Conservation (phyloP, 2,797 vertebrate genomes). For the Helostoma temminkii region DNA sequence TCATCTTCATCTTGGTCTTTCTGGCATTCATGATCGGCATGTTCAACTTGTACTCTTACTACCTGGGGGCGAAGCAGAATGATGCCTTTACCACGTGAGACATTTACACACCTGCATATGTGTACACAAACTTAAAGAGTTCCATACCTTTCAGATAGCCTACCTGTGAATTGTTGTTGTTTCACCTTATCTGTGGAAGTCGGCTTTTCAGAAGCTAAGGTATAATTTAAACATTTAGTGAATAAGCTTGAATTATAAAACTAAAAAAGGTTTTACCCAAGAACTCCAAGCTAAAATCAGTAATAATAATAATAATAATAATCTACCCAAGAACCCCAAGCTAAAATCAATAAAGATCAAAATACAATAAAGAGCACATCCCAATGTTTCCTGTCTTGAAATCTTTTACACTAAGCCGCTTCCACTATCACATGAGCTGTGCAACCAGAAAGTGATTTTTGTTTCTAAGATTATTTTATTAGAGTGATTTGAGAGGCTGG, state of each 20-base stretch:
- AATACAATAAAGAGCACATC: too few species aligned
- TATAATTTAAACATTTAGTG: too few species aligned
- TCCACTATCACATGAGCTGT: neutral
- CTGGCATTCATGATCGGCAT: constrained; percentile 99
- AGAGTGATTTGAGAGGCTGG: neutral
- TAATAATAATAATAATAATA: too few species aligned
- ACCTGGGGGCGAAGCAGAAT: constrained; percentile 95
- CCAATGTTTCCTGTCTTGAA: too few species aligned
- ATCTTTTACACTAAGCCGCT: too few species aligned
- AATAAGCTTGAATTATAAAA: neutral
- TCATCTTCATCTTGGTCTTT: constrained; percentile 99
- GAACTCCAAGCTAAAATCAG: neutral
- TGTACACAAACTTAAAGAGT: neutral
- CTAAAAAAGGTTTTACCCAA: too few species aligned
- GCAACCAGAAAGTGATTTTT: neutral
- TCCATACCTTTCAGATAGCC: neutral
- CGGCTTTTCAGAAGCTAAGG: too few species aligned
- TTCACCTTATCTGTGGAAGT: neutral
- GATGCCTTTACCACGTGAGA: constrained; percentile 98
- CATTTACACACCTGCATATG: neutral
- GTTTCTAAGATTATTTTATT: neutral
- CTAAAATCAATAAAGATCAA: too few species aligned
- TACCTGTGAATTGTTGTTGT: neutral
- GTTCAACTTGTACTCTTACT: constrained; percentile 99
- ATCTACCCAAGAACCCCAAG: too few species aligned